Conservation (phyloP, 2,113 vertebrate genomes). For the Thunnus thynnus region DNA sequence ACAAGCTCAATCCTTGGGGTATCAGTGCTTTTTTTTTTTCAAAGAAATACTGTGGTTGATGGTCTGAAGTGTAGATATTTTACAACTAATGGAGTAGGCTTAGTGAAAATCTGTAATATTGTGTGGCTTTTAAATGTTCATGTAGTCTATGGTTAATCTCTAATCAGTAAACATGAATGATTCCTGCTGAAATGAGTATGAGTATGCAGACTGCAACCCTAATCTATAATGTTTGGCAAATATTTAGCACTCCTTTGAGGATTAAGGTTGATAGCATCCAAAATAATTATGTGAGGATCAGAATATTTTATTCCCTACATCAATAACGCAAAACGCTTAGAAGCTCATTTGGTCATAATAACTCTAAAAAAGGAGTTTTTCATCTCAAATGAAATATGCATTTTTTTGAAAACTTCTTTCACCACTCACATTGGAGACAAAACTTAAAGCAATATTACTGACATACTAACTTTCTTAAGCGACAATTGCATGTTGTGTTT, state of each 20-base stretch:
- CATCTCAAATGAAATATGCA: constrained; percentile 2
- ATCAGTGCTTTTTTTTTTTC: constrained; percentile 16
- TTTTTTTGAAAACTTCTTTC: not conserved
- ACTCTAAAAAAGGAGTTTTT: not conserved
- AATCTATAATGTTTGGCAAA: constrained; percentile 26
- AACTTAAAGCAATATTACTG: not conserved
- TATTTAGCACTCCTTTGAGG: constrained; percentile 29
- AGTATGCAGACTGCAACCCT: constrained; percentile 25
- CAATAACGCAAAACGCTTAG: constrained; percentile 8
- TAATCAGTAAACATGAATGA: constrained; percentile 46
- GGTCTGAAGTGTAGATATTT: constrained; percentile 33
- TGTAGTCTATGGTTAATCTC: constrained; percentile 40
- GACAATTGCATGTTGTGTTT: not conserved
- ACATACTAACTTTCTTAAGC: not conserved
- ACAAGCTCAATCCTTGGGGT: constrained; percentile 85
- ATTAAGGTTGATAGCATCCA: not conserved
- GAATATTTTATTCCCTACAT: constrained; percentile 27
- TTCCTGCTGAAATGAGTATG: constrained; percentile 7
- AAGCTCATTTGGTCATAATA: constrained; percentile 29
- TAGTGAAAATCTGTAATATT: constrained; percentile 3
- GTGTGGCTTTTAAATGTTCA: constrained; percentile 39
- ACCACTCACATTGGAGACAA: not conserved
- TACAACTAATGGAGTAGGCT: constrained; percentile 3
- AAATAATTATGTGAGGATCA: constrained; percentile 25
- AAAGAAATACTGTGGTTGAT: constrained; percentile 29